phyloP scores from a whole-genome alignment of 2,888 invertebrate genomes.

The Chaetogeoica ovagalla region DNA sequence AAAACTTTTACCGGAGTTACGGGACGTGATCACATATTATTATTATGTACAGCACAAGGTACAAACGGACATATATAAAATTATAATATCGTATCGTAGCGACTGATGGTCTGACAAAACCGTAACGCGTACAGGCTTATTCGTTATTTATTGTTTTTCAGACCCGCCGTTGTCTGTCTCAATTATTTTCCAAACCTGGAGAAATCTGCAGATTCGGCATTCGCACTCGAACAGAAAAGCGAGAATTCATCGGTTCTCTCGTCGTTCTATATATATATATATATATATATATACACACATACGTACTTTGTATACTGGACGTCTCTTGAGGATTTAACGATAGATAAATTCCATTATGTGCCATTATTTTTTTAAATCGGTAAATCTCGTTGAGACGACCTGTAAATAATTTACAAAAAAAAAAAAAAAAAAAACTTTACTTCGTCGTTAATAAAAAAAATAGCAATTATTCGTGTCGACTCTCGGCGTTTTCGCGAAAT shows the following conservation, averaged over 20 bases:
- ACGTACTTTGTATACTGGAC: not conserved
- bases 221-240: too few species aligned
- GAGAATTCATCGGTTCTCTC: slow-evolving; percentile 21
- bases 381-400: not conserved
- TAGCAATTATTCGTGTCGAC: not conserved
- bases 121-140: too few species aligned
- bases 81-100: too few species aligned
- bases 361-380: not conserved
- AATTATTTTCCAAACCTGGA: too few species aligned
- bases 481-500: not conserved
- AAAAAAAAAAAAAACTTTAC: not conserved
- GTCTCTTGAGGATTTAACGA: not conserved
- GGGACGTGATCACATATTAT: too few species aligned
- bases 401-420: not conserved
- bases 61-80: too few species aligned
- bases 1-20: too few species aligned
- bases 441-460: not conserved
- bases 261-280: slow-evolving; percentile 8
- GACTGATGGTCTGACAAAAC: too few species aligned
- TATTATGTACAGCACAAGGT: too few species aligned
- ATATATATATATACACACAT: not conserved
- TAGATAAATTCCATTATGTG: not conserved
- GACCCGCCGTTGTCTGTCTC: too few species aligned
- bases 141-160: too few species aligned
- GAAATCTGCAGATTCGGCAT: too few species aligned